Conservation (phyloP, 2,113 vertebrate genomes). For the Opisthocomus hoazin region DNA sequence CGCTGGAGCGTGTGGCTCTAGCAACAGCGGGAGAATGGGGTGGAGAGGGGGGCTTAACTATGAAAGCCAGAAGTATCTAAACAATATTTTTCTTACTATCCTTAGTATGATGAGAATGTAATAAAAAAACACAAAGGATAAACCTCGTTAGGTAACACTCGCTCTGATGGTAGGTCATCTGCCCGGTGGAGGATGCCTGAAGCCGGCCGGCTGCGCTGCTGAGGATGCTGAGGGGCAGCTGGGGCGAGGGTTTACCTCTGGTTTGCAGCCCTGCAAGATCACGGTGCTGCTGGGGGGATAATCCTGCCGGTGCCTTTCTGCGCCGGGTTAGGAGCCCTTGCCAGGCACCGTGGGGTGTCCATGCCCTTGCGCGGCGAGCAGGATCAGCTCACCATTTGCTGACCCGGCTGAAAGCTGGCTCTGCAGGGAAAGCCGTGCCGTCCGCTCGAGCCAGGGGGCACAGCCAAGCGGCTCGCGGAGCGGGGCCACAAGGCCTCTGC, state of each 20-base stretch:
- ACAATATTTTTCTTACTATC: constrained; percentile 17
- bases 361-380: fast-evolving
- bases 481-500: not conserved
- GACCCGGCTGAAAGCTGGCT: not conserved
- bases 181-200: not conserved
- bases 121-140: not conserved
- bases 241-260: not conserved
- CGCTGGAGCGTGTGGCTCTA: not conserved
- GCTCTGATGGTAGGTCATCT: not conserved
- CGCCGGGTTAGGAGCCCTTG: not conserved
- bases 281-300: not conserved
- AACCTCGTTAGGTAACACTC: not conserved
- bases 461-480: fast-evolving
- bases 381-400: not conserved
- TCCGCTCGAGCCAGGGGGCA: not conserved
- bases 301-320: not conserved
- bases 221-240: not conserved
- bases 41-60: not conserved
- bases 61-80: not conserved
- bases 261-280: not conserved
- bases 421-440: fast-evolving
- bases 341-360: not conserved
- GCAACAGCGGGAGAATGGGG: not conserved
- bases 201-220: not conserved
- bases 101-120: constrained; percentile 8